Evolutionary conservation across 37 sponge, comb jelly and placozoan species (phyloP).

Genomic region (Crambe crambe): DNA sequence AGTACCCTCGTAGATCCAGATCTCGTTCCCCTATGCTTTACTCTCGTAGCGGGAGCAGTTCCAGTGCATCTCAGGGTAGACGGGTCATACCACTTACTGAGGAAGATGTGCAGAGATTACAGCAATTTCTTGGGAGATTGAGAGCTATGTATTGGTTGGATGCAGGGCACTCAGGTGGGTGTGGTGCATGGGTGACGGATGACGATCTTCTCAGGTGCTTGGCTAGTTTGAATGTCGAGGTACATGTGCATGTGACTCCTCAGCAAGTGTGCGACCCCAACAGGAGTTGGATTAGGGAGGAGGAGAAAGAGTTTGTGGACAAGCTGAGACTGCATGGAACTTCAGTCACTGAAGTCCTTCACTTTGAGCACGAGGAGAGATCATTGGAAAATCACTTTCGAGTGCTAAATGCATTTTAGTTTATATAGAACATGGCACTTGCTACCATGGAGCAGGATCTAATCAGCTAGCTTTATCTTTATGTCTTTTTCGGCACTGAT

Average conservation of each 20-base stretch:
- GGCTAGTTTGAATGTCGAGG: conserved; percentile 16
- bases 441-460: not conserved
- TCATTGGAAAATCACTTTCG: conserved; percentile 78
- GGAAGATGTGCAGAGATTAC: conserved; percentile 17
- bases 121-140: conserved; percentile 41
- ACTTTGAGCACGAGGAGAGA: conserved; percentile 65
- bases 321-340: conserved; percentile 41
- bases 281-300: conserved; percentile 74
- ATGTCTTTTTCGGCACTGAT: not conserved
- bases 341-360: conserved; percentile 48
- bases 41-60: conserved; percentile 19
- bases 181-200: conserved; percentile 79
- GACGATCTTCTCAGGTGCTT: conserved; percentile 37
- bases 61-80: not conserved
- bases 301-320: conserved; percentile 66
- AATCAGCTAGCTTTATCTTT: not conserved
- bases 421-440: not conserved
- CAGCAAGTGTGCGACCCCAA: conserved; percentile 69
- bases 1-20: not conserved
- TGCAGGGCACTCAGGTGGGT: conserved; percentile 82
- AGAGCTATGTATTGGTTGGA: conserved; percentile 85
- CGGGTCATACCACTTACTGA: not conserved
- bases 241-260: conserved; percentile 85
- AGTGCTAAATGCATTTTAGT: conserved; percentile 59
- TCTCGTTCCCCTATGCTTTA: conserved; percentile 4